These are phyloP conservation scores for Thryonomys swinderianus DNA, from an alignment of 2,113 vertebrate genomes.

Conservation along the genomic window DNA sequence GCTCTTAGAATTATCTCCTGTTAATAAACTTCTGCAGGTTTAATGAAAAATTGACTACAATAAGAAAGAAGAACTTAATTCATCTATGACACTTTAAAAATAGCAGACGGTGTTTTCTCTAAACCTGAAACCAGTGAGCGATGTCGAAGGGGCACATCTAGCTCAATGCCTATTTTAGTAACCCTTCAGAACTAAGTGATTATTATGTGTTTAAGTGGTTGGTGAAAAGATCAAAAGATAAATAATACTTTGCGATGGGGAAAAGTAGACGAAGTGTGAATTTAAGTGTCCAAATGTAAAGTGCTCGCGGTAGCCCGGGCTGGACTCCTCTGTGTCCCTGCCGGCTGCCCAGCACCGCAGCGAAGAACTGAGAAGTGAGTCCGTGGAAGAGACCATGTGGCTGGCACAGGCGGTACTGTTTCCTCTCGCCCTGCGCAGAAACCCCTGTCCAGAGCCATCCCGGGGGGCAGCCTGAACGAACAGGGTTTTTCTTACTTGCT, in stretches of 20 bases:
- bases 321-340: rapidly evolving
- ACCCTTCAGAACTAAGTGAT: neutral
- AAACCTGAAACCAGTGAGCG: neutral
- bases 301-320: rapidly evolving
- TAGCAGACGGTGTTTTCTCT: neutral
- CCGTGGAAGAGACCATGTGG: rapidly evolving
- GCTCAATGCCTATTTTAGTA: neutral
- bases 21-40: neutral
- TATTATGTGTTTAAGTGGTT: neutral
- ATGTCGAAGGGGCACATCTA: rapidly evolving
- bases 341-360: rapidly evolving
- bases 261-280: too few relatives aligned
- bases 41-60: slow-evolving; percentile 30
- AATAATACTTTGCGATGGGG: neutral
- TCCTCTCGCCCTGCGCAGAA: neutral
- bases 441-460: too few relatives aligned
- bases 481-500: neutral
- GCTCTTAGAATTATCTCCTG: neutral
- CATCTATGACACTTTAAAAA: neutral
- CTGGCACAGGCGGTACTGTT: neutral
- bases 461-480: neutral
- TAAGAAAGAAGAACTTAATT: neutral
- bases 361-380: rapidly evolving
- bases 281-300: neutral
- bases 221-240: neutral